Evolutionary conservation across 1,140 invertebrate genomes (phyloP), one percentile per base, ranked within the genome.

Genomic region (Drosophila busckii): DNA sequence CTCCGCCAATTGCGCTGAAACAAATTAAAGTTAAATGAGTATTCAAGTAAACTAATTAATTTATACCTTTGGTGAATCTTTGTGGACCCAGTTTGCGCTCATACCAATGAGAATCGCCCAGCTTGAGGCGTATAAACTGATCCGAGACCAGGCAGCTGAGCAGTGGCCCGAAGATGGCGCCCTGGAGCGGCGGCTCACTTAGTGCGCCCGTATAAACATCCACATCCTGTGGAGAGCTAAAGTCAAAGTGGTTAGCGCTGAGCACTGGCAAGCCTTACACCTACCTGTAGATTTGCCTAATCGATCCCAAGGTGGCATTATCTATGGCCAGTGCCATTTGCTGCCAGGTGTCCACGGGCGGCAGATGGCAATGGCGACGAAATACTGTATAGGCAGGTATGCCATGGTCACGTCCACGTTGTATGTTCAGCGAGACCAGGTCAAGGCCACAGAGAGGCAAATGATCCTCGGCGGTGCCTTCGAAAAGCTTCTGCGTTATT

Each of bases 81-180:
- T 94, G 90, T 0, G 91, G 90, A 6, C 90, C 86, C 44, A 92
- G 89, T 7, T 88, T 86, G 4, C 90, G 91, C 78, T 97, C 96
- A 75, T 97, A 97, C 94, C 94, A 98, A 87, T 91, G 96, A 16
- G 94, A 89, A 88, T 98, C 96, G 0, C 94, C 96, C 29, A 89
- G 85, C 87, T 95, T 95, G 1, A 96, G 73, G 16, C 94, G 88
- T 12, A 91, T 75, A 87, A 98, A 97, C 87, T 98, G 96, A 85
- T 95, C 93, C 0, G 92, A 90, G n/a, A 98, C 89, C 23, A 98
- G 89, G 84, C 96, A 98, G 3, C 91, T 93, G 8, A 96, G 90
- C 0, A 96, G 95, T 2, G 96, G 93, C 0, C 96, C 96, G 20
- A 97, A 89, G 5, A 95, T 89, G 1, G 93, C 91, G 5, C 90